Percentiles rank a stretch among this genome's conserved stretches.
Evolutionary conservation across 2,113 vertebrate species (phyloP).

Genomic region (Hippocampus barbouri): DNA sequence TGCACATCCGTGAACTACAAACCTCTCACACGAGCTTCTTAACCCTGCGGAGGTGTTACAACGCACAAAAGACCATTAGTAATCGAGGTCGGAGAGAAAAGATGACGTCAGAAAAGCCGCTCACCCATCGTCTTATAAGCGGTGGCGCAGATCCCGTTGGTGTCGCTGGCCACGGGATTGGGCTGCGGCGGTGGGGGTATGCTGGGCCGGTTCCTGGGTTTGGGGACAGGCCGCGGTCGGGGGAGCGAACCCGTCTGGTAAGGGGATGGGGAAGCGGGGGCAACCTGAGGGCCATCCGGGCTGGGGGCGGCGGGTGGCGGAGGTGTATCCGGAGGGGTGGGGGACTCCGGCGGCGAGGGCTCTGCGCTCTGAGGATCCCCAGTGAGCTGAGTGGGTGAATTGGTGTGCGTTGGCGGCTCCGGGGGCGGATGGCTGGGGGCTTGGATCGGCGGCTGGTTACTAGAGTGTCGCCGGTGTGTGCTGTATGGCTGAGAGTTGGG

Average conservation of each 20-base stretch:
- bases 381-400: conserved; percentile 49
- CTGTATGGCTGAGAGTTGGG: conserved; percentile 66
- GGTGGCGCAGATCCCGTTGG: conserved; percentile 52
- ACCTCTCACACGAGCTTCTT: conserved; percentile 80
- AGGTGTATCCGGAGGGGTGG: conserved; percentile 85
- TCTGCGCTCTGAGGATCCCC: conserved; percentile 72
- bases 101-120: conserved; percentile 14
- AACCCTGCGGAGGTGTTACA: conserved; percentile 82
- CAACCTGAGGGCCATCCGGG: conserved; percentile 52
- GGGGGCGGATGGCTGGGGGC: conserved; percentile 92
- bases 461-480: conserved; percentile 79
- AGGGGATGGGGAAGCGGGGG: conserved; percentile 49
- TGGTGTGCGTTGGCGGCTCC: conserved; percentile 81
- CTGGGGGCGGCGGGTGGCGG: conserved; percentile 61
- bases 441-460: conserved; percentile 82
- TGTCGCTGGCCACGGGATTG: conserved; percentile 45
- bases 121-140: conserved; percentile 85
- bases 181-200: conserved; percentile 90
- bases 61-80: conserved; percentile 51
- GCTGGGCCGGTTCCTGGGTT: conserved; percentile 85
- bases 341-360: conserved; percentile 80
- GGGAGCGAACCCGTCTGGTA: conserved; percentile 79
- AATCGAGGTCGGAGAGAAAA: neutral
- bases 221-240: conserved; percentile 85
- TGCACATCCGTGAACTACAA: conserved; percentile 71